A percentile compares a stretch with the other conserved stretches of the same genome.
Evolutionary conservation across 2,888 invertebrate genomes (phyloP).

Genomic region (Noctuana brunneofusca): DNA sequence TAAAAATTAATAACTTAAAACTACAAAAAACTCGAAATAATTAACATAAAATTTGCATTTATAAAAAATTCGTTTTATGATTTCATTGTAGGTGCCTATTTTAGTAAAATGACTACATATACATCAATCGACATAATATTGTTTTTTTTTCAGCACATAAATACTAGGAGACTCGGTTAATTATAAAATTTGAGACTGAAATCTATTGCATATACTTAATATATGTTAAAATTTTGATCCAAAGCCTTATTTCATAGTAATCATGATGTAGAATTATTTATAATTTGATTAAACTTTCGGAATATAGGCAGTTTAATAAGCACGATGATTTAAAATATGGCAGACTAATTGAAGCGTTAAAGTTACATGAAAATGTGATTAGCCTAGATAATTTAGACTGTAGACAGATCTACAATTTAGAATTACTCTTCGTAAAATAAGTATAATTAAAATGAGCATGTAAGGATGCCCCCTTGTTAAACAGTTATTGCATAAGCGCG

Average conservation of each 20-base stretch:
- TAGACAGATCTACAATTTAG: neutral
- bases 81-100: constrained; percentile 6
- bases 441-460: neutral
- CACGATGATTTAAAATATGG: constrained; percentile 3
- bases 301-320: constrained; percentile 1
- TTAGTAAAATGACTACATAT: neutral
- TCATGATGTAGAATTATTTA: neutral
- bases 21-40: neutral
- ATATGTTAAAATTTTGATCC: constrained; percentile 1
- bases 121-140: neutral
- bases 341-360: neutral
- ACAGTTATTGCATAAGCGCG: neutral
- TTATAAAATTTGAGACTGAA: neutral
- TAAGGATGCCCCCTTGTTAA: neutral
- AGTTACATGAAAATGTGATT: constrained; percentile 1
- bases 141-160: neutral
- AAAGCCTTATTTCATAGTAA: constrained; percentile 1
- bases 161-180: neutral
- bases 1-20: neutral
- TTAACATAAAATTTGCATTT: neutral
- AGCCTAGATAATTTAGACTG: neutral
- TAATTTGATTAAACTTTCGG: neutral
- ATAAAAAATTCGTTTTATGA: constrained; percentile 4
- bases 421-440: neutral
- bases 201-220: neutral